phyloP scores from a whole-genome alignment of 2,888 invertebrate species.

The Odontocerum albicorne region DNA sequence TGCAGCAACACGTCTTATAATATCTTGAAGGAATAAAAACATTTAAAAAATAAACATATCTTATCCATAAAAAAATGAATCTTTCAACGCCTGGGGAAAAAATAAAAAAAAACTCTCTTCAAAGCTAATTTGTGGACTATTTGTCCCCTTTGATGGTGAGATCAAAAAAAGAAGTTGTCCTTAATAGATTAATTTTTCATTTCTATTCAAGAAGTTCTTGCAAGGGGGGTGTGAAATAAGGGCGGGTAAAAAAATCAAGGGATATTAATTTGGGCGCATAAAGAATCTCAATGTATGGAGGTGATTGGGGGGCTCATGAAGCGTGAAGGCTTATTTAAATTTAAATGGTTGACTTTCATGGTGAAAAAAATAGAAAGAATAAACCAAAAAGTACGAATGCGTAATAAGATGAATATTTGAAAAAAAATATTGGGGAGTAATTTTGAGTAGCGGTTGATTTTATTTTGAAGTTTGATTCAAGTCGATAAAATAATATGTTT shows the following conservation, averaged over 20 bases:
- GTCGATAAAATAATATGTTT: no score
- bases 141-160: slow-evolving; percentile 30
- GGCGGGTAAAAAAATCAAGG: slow-evolving; percentile 19
- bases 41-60: no score
- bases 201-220: slow-evolving; percentile 33
- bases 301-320: slow-evolving; percentile 14
- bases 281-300: slow-evolving; percentile 23
- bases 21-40: no score
- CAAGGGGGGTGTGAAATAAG: not conserved
- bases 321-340: slow-evolving; percentile 12
- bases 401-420: no score
- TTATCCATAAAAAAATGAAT: no score
- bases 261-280: slow-evolving; percentile 30
- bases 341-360: slow-evolving; percentile 1
- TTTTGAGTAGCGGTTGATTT: no score
- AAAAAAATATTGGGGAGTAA: no score
- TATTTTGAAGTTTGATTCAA: no score
- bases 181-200: slow-evolving; percentile 61
- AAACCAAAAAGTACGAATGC: no score
- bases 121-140: slow-evolving; percentile 31
- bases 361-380: not conserved
- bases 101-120: slow-evolving; percentile 26
- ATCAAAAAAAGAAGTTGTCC: slow-evolving; percentile 30
- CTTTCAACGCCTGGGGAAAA: no score
- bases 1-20: no score